phyloP scores from a whole-genome alignment of 2,797 vertebrate species.

The Girardinus metallicus region DNA sequence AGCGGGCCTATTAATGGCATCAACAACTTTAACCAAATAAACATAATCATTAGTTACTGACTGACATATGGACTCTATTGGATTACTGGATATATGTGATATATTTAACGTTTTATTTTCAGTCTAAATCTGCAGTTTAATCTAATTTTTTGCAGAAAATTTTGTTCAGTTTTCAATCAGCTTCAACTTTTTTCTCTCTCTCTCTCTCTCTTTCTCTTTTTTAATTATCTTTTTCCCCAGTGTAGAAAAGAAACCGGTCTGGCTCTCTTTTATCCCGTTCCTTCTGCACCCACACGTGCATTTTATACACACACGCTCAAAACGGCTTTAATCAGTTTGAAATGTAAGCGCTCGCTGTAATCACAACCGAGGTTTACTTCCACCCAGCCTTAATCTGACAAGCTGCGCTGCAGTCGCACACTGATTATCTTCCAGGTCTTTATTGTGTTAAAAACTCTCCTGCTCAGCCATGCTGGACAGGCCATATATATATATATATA shows the following conservation, averaged over 20 bases:
- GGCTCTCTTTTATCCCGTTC: background rate
- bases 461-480: conserved; percentile 66
- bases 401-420: conserved; percentile 71
- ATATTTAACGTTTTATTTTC: background rate
- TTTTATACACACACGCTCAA: conserved; percentile 17
- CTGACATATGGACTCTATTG: too few relatives aligned
- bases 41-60: background rate
- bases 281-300: conserved; percentile 19
- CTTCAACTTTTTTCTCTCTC: conserved; percentile 34
- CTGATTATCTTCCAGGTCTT: conserved; percentile 75
- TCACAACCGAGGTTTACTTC: conserved; percentile 73
- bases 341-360: conserved; percentile 67
- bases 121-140: background rate
- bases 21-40: background rate
- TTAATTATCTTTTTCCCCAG: background rate
- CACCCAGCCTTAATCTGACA: conserved; percentile 76
- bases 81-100: background rate
- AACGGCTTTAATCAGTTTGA: conserved; percentile 70
- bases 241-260: background rate
- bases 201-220: background rate
- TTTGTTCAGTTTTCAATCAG: conserved; percentile 49
- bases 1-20: background rate
- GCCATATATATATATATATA: conserved; percentile 42
- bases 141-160: background rate
- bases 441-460: conserved; percentile 75